These are phyloP conservation scores for Pocota personata DNA, from an alignment of 2,888 invertebrate species.

Conservation along the genomic window DNA sequence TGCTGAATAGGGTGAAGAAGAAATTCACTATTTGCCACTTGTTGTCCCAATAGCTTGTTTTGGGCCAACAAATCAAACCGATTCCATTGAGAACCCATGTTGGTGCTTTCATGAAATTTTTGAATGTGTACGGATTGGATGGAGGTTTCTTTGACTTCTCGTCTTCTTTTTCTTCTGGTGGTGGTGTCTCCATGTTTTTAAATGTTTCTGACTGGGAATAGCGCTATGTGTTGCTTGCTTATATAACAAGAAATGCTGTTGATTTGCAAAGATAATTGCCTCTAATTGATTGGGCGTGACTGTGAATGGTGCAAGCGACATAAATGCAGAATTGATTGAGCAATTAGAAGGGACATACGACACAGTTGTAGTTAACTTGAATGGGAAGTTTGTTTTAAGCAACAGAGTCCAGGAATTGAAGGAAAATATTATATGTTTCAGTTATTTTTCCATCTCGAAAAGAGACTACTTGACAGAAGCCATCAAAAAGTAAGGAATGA, in stretches of 20 bases:
- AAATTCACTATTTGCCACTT: background rate
- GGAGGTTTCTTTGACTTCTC: background rate
- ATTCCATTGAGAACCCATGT: background rate
- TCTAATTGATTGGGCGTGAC: slow-evolving; percentile 13
- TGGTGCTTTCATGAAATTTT: slow-evolving; percentile 10
- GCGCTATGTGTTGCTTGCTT: background rate
- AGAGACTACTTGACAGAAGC: too few relatives aligned
- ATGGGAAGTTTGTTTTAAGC: background rate
- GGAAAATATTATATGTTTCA: too few relatives aligned
- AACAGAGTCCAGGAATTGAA: too few relatives aligned
- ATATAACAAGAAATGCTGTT: background rate
- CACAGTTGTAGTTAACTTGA: background rate
- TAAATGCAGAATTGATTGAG: slow-evolving; percentile 10
- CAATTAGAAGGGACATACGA: background rate
- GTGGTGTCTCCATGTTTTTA: background rate
- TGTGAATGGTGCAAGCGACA: background rate
- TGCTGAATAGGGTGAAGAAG: slow-evolving; percentile 7
- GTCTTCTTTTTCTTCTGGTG: background rate
- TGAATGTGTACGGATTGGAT: background rate
- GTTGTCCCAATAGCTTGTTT: background rate
- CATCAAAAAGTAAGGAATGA: too few relatives aligned
- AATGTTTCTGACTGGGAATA: background rate
- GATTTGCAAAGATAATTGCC: slow-evolving; percentile 15
- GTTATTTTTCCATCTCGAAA: too few relatives aligned
- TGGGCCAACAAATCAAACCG: slow-evolving; percentile 5